These are phyloP conservation scores for Aphelinus certus DNA, from an alignment of 1,140 invertebrate genomes.

Conservation along the genomic window DNA sequence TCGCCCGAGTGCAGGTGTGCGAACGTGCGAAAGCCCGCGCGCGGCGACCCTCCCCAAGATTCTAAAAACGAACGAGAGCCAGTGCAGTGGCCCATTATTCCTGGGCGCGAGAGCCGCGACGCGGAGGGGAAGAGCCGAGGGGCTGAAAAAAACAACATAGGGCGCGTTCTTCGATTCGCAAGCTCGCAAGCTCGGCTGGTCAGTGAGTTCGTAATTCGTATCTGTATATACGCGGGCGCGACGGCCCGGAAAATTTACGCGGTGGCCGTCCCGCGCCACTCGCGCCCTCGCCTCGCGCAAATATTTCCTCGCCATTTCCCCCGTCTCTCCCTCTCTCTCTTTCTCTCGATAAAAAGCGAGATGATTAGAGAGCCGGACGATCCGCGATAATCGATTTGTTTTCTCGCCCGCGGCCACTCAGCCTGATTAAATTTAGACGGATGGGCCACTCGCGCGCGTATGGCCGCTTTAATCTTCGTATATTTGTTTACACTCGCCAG, in stretches of 20 bases:
- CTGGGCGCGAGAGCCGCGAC: not conserved
- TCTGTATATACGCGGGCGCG: no score
- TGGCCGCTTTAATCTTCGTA: not conserved
- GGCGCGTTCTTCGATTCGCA: no score
- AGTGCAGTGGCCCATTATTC: constrained; percentile 9
- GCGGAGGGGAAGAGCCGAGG: no score
- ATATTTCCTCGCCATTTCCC: constrained; percentile 1
- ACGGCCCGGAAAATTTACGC: not conserved
- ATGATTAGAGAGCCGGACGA: not conserved
- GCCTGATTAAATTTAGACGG: constrained; percentile 25
- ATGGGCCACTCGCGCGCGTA: not conserved
- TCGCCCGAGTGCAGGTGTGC: no score
- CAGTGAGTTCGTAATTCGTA: not conserved
- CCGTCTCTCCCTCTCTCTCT: not conserved
- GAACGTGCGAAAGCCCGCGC: no score
- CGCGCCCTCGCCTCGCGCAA: not conserved
- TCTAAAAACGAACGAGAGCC: no score
- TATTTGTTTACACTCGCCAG: constrained; percentile 1
- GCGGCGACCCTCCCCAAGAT: no score
- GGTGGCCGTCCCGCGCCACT: not conserved
- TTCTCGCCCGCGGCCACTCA: constrained; percentile 11
- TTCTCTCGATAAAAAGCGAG: not conserved
- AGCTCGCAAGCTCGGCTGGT: no score
- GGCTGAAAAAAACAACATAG: no score
- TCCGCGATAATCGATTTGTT: constrained; percentile 19